These are phyloP conservation scores for Philopedon plagiatum DNA, from an alignment of 2,888 invertebrate species.

Conservation along the genomic window DNA sequence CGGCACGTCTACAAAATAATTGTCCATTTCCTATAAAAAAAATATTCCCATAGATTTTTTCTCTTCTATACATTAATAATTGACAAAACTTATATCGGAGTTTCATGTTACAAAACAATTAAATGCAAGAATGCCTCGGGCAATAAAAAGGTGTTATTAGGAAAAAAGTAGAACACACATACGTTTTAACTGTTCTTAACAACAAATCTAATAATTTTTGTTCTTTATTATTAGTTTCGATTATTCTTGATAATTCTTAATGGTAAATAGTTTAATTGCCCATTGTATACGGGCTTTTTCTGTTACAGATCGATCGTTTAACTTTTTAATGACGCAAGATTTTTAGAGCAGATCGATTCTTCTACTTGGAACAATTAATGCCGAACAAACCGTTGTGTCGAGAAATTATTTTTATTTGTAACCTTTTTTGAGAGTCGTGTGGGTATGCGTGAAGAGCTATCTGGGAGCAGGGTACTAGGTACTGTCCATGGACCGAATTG, in stretches of 20 bases:
- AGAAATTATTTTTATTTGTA: not conserved
- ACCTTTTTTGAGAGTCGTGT: not conserved
- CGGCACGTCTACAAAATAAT: not conserved
- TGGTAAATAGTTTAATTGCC: slow-evolving; percentile 27
- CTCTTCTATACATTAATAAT: slow-evolving; percentile 7
- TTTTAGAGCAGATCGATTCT: slow-evolving; percentile 32
- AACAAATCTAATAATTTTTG: slow-evolving; percentile 34
- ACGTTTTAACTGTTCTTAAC: slow-evolving; percentile 36
- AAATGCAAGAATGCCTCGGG: slow-evolving; percentile 18
- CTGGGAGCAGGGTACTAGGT: too few species aligned
- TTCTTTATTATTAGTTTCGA: slow-evolving; percentile 37
- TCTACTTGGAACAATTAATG: not conserved
- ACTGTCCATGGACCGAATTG: too few species aligned
- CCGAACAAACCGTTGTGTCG: not conserved
- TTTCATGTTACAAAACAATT: slow-evolving; percentile 46
- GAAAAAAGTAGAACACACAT: slow-evolving; percentile 45
- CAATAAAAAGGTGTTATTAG: slow-evolving; percentile 40
- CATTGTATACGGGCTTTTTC: slow-evolving; percentile 9
- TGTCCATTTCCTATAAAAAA: slow-evolving; percentile 8
- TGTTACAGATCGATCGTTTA: slow-evolving; percentile 24
- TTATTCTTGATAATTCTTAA: slow-evolving; percentile 33
- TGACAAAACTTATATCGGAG: slow-evolving; percentile 31
- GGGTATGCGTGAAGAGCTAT: too few species aligned
- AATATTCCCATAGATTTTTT: slow-evolving; percentile 16
- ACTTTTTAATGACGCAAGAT: not conserved